A percentile compares a stretch with the other conserved stretches of the same genome.
Conservation (phyloP, 2,797 vertebrate species). For the Malurus splendens region DNA sequence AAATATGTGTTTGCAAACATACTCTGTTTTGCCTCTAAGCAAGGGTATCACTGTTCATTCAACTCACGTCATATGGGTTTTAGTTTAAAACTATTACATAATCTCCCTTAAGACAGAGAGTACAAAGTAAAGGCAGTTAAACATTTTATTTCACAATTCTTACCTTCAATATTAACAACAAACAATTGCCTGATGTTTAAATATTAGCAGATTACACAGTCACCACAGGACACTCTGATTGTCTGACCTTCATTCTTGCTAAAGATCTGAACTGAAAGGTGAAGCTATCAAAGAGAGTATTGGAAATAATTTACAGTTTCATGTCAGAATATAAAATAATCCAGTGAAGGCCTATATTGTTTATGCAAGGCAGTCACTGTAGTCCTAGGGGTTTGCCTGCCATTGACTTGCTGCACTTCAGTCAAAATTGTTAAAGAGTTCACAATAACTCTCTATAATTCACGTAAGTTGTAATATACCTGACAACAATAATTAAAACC, state of each 20-base stretch:
- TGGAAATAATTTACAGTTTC: background rate
- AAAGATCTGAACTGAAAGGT: background rate
- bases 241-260: background rate
- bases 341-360: background rate
- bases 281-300: background rate
- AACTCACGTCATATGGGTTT: background rate
- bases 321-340: background rate
- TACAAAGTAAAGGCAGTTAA: background rate
- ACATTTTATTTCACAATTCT: conserved; percentile 1
- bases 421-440: background rate
- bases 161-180: background rate
- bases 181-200: background rate
- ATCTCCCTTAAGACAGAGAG: background rate
- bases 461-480: background rate
- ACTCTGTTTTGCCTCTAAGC: background rate
- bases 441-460: background rate
- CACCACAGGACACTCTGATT: background rate
- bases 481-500: conserved; percentile 33
- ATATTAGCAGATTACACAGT: background rate
- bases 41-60: background rate
- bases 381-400: background rate
- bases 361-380: background rate
- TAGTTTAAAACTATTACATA: background rate
- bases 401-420: background rate
- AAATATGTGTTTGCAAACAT: background rate